Base-by-base conservation (phyloP, 1,140 invertebrate genomes). In the Solenopsis fugax region DNA sequence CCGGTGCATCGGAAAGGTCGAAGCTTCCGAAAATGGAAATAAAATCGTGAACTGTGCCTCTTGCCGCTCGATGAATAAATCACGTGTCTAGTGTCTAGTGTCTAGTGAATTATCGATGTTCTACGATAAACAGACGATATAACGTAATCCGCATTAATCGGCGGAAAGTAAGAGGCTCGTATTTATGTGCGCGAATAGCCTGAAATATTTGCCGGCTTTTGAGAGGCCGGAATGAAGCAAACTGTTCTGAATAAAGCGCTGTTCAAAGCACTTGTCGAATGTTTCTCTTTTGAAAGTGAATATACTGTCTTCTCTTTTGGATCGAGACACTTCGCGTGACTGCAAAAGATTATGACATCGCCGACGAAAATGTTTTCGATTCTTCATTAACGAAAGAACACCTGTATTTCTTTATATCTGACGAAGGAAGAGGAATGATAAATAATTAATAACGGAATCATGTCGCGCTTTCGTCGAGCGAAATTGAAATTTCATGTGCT, bases 391-490 rank as follows among this genome's bases (percentile, higher is more conserved):
- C 10, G 24, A 16, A 37, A 50, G 12, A 65, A 21, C 10, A 41
- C 1, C 0, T 21, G n/a, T 58, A 41, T 24, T 12, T 41, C 4
- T 52, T 41, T 9, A 37, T 10, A n/a, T 45, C 16, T 2, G 9
- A 78, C 5, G 21, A 60, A 45, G 21, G 1, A 65, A 78, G 24
- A 12, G 29, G 29, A 2, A 29, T 21, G 13, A 16, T 48, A 48
- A 34, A 50, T 50, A 65, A 76, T 75, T 75, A 52, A 56, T 54
- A 48, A 45, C 10, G 18, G 62, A 16, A 62, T 64, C 41, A 80
- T 80, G 45, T 37, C 21, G 54, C 52, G 18, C 52, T 13, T 6
- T 34, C 3, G 4, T 18, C 60, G 18, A 80, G 13, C 0, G 29
- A 21, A 18, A 24, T 65, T 65, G 12, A 21, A 16, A 21, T 67